These are phyloP conservation scores for Hucho hucho DNA, from an alignment of 2,113 vertebrate genomes.

Conservation along the genomic window DNA sequence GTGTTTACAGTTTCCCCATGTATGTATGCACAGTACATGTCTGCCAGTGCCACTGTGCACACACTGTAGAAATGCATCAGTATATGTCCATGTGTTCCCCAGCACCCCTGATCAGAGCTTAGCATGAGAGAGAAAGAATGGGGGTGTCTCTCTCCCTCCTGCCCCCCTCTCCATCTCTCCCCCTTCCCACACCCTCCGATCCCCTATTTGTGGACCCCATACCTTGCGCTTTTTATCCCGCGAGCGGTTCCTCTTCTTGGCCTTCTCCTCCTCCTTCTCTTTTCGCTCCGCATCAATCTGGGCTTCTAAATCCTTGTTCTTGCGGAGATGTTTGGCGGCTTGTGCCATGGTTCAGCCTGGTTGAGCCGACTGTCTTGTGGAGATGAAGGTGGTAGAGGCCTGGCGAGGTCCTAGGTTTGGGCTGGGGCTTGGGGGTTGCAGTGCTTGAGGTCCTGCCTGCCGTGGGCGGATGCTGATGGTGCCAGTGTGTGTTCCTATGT, in stretches of 20 bases:
- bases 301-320: constrained; percentile 97
- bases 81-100: constrained; percentile 63
- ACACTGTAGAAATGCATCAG: constrained; percentile 60
- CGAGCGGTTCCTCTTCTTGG: constrained; percentile 91
- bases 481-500: constrained; percentile 37
- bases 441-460: background rate
- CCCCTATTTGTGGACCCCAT: constrained; percentile 56
- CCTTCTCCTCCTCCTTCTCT: constrained; percentile 92
- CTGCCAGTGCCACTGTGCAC: constrained; percentile 14
- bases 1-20: constrained; percentile 52
- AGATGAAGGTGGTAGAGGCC: constrained; percentile 24
- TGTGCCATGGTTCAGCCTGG: constrained; percentile 85
- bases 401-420: constrained; percentile 34
- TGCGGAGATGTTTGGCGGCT: constrained; percentile 96
- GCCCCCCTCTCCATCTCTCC: constrained; percentile 16
- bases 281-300: constrained; percentile 89
- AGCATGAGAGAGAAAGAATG: constrained; percentile 49
- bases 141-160: constrained; percentile 48
- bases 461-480: background rate
- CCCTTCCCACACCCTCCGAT: constrained; percentile 24
- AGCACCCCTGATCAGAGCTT: constrained; percentile 49
- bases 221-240: constrained; percentile 98
- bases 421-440: background rate
- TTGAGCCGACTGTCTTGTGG: constrained; percentile 29
- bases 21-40: constrained; percentile 55